A percentile compares a stretch with the other conserved stretches of the same genome.
These are phyloP conservation scores for Hermodice carunculata DNA, from an alignment of 2,888 invertebrate genomes.

Conservation along the genomic window DNA sequence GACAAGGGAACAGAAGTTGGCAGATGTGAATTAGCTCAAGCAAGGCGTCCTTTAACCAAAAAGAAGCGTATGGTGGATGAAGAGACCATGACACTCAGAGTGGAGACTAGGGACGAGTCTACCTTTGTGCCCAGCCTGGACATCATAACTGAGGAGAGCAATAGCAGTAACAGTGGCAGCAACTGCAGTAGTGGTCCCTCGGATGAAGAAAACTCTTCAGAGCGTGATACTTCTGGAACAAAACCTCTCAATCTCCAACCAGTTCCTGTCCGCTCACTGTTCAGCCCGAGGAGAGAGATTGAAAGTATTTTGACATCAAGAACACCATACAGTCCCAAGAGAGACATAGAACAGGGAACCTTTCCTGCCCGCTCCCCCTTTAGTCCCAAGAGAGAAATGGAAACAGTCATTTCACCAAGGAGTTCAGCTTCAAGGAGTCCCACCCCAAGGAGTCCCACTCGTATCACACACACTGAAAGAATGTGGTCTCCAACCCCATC, in stretches of 20 bases:
- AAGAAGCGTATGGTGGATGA: slow-evolving; percentile 32
- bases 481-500: not conserved
- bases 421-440: not conserved
- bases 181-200: not conserved
- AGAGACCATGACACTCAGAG: slow-evolving; percentile 2
- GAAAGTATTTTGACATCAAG: too few relatives aligned
- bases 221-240: too few relatives aligned
- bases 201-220: not conserved
- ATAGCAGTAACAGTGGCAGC: not conserved
- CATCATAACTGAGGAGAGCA: slow-evolving; percentile 26
- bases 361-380: not conserved
- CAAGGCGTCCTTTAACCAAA: too few relatives aligned
- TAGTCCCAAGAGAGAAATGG: not conserved
- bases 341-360: slow-evolving; percentile 7
- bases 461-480: not conserved
- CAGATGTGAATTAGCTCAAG: too few relatives aligned
- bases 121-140: slow-evolving; percentile 24
- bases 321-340: too few relatives aligned
- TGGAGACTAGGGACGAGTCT: slow-evolving; percentile 11
- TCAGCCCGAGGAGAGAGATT: too few relatives aligned
- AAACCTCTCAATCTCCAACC: not conserved
- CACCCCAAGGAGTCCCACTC: not conserved
- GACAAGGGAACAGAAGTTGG: slow-evolving; percentile 39
- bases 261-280: not conserved
- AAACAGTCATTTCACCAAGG: not conserved